phyloP scores from a whole-genome alignment of 2,888 invertebrate genomes.

The Ferrisia virgata region DNA sequence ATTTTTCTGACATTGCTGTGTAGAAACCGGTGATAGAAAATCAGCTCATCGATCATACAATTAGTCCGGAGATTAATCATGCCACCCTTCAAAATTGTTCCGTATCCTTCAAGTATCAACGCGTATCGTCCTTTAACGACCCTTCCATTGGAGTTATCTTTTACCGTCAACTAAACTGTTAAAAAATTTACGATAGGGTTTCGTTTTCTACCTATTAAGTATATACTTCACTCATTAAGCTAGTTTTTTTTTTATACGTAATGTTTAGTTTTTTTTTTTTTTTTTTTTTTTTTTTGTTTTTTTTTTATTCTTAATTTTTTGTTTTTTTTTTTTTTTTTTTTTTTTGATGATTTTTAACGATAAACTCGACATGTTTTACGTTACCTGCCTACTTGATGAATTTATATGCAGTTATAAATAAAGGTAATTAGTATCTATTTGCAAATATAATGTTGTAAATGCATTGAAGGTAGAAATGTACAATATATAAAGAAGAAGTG shows the following conservation, averaged over 20 bases:
- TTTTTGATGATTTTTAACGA: not conserved
- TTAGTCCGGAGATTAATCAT: slow-evolving; percentile 44
- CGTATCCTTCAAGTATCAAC: slow-evolving; percentile 40
- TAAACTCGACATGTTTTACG: too few relatives aligned
- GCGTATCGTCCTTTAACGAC: slow-evolving; percentile 43
- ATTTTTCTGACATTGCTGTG: slow-evolving; percentile 30
- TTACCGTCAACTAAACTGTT: slow-evolving; percentile 19
- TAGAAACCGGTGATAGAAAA: slow-evolving; percentile 33
- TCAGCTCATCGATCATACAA: slow-evolving; percentile 43
- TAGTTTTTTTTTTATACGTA: not conserved
- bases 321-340: too few relatives aligned
- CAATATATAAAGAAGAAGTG: too few relatives aligned
- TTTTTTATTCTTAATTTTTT: not conserved
- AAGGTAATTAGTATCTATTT: too few relatives aligned
- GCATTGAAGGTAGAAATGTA: too few relatives aligned
- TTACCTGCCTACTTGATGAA: too few relatives aligned
- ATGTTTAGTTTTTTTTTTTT: not conserved
- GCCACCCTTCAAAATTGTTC: slow-evolving; percentile 42
- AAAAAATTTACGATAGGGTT: slow-evolving; percentile 1
- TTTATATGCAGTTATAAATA: too few relatives aligned
- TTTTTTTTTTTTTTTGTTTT: not conserved
- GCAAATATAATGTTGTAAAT: too few relatives aligned
- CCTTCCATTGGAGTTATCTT: slow-evolving; percentile 37
- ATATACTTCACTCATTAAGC: slow-evolving; percentile 7
- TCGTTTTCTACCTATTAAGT: not conserved